Percentiles rank a stretch among this genome's conserved stretches.
These are phyloP conservation scores for Heteronetta atricapilla DNA, from an alignment of 2,113 vertebrate genomes.

Conservation along the genomic window DNA sequence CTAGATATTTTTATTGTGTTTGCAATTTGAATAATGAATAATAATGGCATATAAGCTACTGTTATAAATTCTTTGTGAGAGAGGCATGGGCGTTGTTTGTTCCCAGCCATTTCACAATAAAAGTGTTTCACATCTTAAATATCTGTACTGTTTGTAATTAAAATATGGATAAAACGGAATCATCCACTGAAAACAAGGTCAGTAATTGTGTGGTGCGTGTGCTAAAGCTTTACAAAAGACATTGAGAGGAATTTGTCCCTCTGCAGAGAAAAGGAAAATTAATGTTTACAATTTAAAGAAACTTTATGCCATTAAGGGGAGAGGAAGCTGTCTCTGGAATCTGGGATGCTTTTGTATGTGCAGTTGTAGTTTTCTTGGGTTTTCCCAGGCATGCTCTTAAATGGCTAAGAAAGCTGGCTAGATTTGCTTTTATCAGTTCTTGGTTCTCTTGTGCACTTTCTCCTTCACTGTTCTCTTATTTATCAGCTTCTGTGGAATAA, in stretches of 20 bases:
- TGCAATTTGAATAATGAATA: neutral
- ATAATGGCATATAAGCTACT: conserved; percentile 15
- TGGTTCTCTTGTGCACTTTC: neutral
- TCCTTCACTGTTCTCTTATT: neutral
- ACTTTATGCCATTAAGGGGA: neutral
- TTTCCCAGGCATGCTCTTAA: neutral
- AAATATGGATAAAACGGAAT: conserved; percentile 3
- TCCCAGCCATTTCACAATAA: conserved; percentile 5
- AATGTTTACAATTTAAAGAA: conserved; percentile 1
- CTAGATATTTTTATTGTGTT: neutral
- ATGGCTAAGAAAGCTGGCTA: conserved; percentile 7
- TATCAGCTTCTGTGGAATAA: neutral
- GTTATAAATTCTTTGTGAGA: neutral
- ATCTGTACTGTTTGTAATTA: conserved; percentile 40
- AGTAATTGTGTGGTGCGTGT: neutral
- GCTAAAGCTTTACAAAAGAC: neutral
- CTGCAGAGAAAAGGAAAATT: conserved; percentile 11
- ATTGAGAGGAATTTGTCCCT: neutral
- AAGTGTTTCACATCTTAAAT: neutral
- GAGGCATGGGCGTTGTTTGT: neutral
- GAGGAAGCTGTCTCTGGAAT: conserved; percentile 10
- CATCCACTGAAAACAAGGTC: neutral
- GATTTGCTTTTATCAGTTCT: conserved; percentile 7
- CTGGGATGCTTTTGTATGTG: neutral
- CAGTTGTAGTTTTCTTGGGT: neutral